Base-by-base conservation (phyloP, 2,113 vertebrate species). In the Neolamprologus caudopunctatus region DNA sequence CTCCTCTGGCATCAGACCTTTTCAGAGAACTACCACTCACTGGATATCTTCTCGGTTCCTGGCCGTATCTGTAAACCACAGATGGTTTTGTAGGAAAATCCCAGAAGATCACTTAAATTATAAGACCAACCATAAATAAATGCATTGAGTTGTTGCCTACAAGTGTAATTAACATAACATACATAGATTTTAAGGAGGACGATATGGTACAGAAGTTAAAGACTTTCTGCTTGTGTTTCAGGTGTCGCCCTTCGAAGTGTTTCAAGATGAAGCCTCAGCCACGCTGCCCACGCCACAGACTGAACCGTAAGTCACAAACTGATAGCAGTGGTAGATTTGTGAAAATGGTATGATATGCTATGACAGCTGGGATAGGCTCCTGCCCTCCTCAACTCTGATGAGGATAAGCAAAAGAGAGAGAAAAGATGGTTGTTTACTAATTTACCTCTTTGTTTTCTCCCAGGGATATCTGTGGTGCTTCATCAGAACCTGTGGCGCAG, bases 361-460 rank as follows among this genome's bases (percentile, higher is more conserved):
- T 63, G 28, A 35, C 28, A 63, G 58, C 9, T 63, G 58, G 28
- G 16, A 0, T 63, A 63, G 58, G 58, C 58, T 33, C 58, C 28
- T 19, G 16, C 0, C 14, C 0, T 0, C 16, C 17, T 0, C 31
- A 35, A 35, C 9, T 0, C 61, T 35, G 2, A 35, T 0, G 17
- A 66, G 17, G 61, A 66, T 66, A 0, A 0, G 4, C 17, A 19
- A n/a, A 35, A 35, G 58, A 7, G 28, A 31, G 55, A 31, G 0
- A 35, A n/a, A 19, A 0, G 58, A 63, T 63, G 17, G 19, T 0
- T 19, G 24, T 54, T 37, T 51, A 13, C n/a, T 82, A n/a, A 82
- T 78, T 2, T 19, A 6, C 35, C 13, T 57, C 50, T 47, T n/a
- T 87, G 10, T 47, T 8, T 87, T 82, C 4, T 82, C 40, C 11